Evolutionary conservation across 2,113 vertebrate species (phyloP), one percentile per base, ranked within the genome.

Genomic region (Ophthalmolycus amberensis): DNA sequence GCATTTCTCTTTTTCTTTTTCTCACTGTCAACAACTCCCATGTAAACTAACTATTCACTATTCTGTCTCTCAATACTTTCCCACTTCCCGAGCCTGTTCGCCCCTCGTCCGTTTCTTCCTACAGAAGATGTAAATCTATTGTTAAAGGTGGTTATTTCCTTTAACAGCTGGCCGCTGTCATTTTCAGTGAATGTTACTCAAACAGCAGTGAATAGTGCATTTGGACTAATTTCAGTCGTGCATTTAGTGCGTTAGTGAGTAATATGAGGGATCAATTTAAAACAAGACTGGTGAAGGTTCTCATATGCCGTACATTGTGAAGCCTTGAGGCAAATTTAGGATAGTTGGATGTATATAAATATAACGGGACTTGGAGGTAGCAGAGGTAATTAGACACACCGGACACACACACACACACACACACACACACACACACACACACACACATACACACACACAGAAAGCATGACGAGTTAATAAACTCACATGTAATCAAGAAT

Each of bases 311-410:
- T n/a, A 25, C 29, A 69, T 50, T 22, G 6, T 18, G 12, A 69
- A 22, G 32, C 50, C 50, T 20, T 22, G 8, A 52, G 50, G 50
- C 58, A 15, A 52, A 38, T 37, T 6, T 27, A 11, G 27, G 56
- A 50, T 38, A 37, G 14, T 60, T 70, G 10, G n/a, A 22, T 40
- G 40, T n/a, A n/a, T n/a, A n/a, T n/a, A n/a, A n/a, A n/a, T n/a
- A n/a, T n/a, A n/a, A n/a, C n/a, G n/a, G n/a, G n/a, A n/a, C n/a
- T n/a, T n/a, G n/a, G n/a, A n/a, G n/a, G n/a, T n/a, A n/a, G n/a
- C n/a, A 81, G 80, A 84, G 80, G 90, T 89, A 82, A 89, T 84
- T 77, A 77, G 58, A 89, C 72, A 73, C 29, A 64, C 38, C 56
- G n/a, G 4, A 63, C 3, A 64, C 38, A 65, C 54, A 70, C 44